These are phyloP conservation scores for Noctua janthe DNA, from an alignment of 2,888 invertebrate genomes.

Conservation along the genomic window DNA sequence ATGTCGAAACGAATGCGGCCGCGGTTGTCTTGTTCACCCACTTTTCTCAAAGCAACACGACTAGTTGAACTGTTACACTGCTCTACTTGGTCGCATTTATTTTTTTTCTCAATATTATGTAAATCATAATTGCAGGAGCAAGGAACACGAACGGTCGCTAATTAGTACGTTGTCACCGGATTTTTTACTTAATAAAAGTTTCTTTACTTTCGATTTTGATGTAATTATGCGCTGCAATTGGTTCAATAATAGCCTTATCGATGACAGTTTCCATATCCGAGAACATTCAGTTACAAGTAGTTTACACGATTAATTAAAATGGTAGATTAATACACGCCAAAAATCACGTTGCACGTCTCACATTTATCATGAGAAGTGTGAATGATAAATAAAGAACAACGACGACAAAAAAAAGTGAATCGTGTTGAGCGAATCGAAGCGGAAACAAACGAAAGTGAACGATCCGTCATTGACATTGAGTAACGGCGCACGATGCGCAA, in stretches of 20 bases:
- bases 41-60: slow-evolving; percentile 80
- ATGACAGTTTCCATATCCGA: slow-evolving; percentile 40
- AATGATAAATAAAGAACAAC: slow-evolving; percentile 9
- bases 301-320: slow-evolving; percentile 34
- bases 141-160: slow-evolving; percentile 43
- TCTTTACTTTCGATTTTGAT: slow-evolving; percentile 55
- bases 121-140: slow-evolving; percentile 66
- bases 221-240: slow-evolving; percentile 40
- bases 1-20: slow-evolving; percentile 77
- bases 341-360: slow-evolving; percentile 12
- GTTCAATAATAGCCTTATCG: slow-evolving; percentile 50
- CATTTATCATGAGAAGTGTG: slow-evolving; percentile 31
- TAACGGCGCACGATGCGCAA: slow-evolving; percentile 71
- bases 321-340: background rate
- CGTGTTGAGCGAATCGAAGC: slow-evolving; percentile 64
- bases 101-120: slow-evolving; percentile 66
- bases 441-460: slow-evolving; percentile 81
- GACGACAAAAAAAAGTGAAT: slow-evolving; percentile 34
- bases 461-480: slow-evolving; percentile 85
- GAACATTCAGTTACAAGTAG: background rate
- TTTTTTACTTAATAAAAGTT: slow-evolving; percentile 54
- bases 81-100: slow-evolving; percentile 59
- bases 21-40: slow-evolving; percentile 81
- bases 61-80: slow-evolving; percentile 76
- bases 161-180: slow-evolving; percentile 46